Conservation (phyloP, 53 echinoderm and acorn worm species). For the Apostichopus leukothele region DNA sequence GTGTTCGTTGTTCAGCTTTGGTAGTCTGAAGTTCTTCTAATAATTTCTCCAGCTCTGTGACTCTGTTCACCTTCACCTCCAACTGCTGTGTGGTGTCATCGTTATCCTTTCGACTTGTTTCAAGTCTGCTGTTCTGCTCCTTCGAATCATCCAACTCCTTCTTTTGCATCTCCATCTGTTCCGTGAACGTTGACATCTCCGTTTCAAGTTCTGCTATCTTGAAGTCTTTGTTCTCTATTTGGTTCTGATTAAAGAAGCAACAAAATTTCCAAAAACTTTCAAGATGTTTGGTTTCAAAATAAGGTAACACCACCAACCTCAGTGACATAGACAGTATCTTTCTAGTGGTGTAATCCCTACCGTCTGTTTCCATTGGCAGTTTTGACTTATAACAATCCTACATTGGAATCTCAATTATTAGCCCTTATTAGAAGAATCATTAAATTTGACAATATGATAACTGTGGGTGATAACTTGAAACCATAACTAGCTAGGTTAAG, state of each 20-base stretch:
- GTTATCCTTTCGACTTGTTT: constrained; percentile 71
- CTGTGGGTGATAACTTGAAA: no score
- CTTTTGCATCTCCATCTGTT: constrained; percentile 83
- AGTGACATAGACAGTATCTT: neutral
- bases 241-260: constrained; percentile 49
- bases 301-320: no score
- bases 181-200: constrained; percentile 78
- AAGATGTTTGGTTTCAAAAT: neutral
- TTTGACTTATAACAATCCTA: no score
- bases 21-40: constrained; percentile 24
- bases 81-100: constrained; percentile 66
- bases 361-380: no score
- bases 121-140: constrained; percentile 61
- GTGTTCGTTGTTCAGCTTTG: constrained; percentile 34
- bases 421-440: no score
- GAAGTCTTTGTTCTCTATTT: constrained; percentile 97
- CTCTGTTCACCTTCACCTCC: constrained; percentile 64
- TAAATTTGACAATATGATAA: no score
- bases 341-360: neutral
- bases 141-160: constrained; percentile 74
- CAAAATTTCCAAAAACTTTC: neutral
- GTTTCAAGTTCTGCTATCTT: constrained; percentile 95
- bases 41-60: constrained; percentile 65
- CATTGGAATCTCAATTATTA: no score
- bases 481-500: no score